phyloP scores from a whole-genome alignment of 1,140 invertebrate species.

The Pseudomyrmex sp. region DNA sequence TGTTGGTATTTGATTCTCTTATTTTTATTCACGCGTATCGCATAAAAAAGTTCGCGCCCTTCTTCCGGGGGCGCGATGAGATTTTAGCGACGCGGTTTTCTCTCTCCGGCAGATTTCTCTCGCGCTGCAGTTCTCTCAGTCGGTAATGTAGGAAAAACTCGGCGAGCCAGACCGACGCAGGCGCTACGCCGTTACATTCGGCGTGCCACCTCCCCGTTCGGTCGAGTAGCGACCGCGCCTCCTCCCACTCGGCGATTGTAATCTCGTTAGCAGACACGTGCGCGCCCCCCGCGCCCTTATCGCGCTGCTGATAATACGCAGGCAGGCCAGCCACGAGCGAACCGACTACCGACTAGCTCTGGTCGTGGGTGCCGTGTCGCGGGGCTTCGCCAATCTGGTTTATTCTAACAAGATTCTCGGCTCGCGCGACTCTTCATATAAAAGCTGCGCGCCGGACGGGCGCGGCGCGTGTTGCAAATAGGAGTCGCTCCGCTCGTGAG shows the following conservation, averaged over 20 bases:
- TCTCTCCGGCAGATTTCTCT: no score
- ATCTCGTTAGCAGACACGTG: conserved; percentile 86
- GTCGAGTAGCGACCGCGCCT: conserved; percentile 73
- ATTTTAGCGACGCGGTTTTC: no score
- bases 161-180: no score
- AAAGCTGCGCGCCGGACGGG: conserved; percentile 78
- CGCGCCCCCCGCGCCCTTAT: conserved; percentile 77
- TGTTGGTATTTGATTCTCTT: no score
- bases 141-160: no score
- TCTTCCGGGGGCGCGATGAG: no score
- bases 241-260: conserved; percentile 79
- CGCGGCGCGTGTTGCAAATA: conserved; percentile 75
- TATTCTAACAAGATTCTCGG: conserved; percentile 85
- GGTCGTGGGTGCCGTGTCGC: conserved; percentile 65
- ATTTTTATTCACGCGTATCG: no score
- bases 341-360: conserved; percentile 13
- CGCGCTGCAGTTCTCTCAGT: no score
- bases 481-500: conserved; percentile 70
- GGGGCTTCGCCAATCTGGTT: conserved; percentile 86
- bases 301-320: conserved; percentile 55
- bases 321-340: conserved; percentile 50
- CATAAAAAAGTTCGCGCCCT: no score
- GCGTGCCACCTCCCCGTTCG: conserved; percentile 75
- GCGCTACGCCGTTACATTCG: conserved; percentile 73
- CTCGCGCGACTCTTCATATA: conserved; percentile 82